Percentiles rank a stretch among this genome's conserved stretches.
Evolutionary conservation across 2,888 invertebrate species (phyloP).

Genomic region (Eupithecia tripunctaria): DNA sequence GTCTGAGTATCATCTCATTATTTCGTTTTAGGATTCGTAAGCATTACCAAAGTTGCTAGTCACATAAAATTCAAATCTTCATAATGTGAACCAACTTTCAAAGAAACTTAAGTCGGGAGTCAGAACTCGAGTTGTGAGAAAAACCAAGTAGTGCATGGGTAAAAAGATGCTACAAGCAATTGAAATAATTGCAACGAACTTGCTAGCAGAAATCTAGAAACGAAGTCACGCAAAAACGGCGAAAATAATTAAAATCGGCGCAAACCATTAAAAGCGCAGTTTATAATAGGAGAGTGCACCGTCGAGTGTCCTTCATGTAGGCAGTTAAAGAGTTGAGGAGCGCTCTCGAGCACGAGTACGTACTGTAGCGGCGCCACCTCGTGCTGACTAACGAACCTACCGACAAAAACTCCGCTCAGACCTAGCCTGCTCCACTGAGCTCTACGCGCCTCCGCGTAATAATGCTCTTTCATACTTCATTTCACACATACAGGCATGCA

Average conservation of each 20-base stretch:
- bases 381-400: slow-evolving; percentile 79
- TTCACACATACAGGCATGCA: slow-evolving; percentile 60
- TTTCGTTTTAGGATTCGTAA: slow-evolving; percentile 48
- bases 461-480: slow-evolving; percentile 52
- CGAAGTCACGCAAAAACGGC: slow-evolving; percentile 65
- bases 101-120: background rate
- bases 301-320: slow-evolving; percentile 82
- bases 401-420: slow-evolving; percentile 72
- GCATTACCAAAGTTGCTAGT: slow-evolving; percentile 17
- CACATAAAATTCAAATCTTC: slow-evolving; percentile 8
- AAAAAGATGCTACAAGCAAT: slow-evolving; percentile 22
- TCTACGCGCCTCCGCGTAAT: slow-evolving; percentile 45
- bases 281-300: slow-evolving; percentile 82
- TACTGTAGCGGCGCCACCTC: slow-evolving; percentile 79
- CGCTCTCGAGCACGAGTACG: slow-evolving; percentile 78
- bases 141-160: slow-evolving; percentile 1
- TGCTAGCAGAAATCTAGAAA: slow-evolving; percentile 43
- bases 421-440: slow-evolving; percentile 53
- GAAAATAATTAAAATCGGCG: slow-evolving; percentile 81
- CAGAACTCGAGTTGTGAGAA: slow-evolving; percentile 14
- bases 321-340: slow-evolving; percentile 84
- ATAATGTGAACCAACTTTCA: slow-evolving; percentile 12
- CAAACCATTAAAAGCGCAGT: slow-evolving; percentile 83
- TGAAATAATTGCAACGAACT: slow-evolving; percentile 34
- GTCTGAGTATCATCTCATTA: slow-evolving; percentile 56